Evolutionary conservation across 2,888 invertebrate genomes (phyloP), one percentile per base, ranked within the genome.

Genomic region (Rhabditoides inermis): DNA sequence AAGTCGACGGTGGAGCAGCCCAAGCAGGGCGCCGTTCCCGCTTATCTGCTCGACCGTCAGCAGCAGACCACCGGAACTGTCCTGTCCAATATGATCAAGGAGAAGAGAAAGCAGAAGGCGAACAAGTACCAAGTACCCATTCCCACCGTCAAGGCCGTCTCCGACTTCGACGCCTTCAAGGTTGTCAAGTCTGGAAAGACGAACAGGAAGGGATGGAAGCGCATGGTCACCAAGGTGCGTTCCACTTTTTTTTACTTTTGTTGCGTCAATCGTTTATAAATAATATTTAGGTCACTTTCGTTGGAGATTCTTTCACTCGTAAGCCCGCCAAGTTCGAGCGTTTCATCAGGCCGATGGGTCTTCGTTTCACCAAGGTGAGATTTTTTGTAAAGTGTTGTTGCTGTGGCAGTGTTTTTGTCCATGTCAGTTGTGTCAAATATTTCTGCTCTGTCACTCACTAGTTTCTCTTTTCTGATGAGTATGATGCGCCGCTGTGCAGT

Each of bases 51-150:
- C 51, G 98, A 99, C 82, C 84, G 98, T 80, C 90, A 95, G 81
- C 85, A 88, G 5, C 90, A 94, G 76, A 86, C 87, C 1, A 83
- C 88, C 41, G 91, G 94, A 2, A 98, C 95, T 79, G 88, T 95
- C 23, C 81, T 98, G 0, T 94, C 94, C 0, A 98, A 95, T 77
- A 94, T 94, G 88, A 91, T 98, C 59, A 98, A 98, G 80, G 95
- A 99, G 79, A 98, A 99, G 79, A 84, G 98, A 0, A 98, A 98
- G 79, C 98, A 99, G 77, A 98, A 99, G 76, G 94, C 92, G 51
- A 95, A 95, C 0, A 99, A 98, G 83, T 98, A 95, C 94, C 91
- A 95, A 73, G 98, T 98, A 0, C 98, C 98, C 0, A 87, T 98
- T 75, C 98, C 98, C 0, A 95, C 95, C 84, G 95, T 99, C 0